A percentile compares a stretch with the other conserved stretches of the same genome.
Conservation (phyloP, 2,888 invertebrate genomes). For the Gerris lacustris region DNA sequence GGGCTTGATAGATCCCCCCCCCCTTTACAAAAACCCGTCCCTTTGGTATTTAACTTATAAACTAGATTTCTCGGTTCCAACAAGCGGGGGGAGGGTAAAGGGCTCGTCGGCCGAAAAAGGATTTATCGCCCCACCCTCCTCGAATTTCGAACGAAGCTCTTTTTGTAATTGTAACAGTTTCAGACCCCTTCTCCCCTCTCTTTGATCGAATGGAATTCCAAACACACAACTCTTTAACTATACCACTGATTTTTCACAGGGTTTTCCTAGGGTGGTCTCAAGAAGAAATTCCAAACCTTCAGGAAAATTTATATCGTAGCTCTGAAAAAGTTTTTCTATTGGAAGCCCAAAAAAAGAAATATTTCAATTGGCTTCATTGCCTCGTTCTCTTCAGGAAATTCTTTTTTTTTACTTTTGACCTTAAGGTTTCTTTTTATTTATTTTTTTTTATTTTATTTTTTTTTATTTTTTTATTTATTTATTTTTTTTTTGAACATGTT, state of each 20-base stretch:
- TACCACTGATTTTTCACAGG: background rate
- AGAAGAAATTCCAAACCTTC: background rate
- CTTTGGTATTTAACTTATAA: background rate
- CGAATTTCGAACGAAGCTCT: background rate
- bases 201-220: background rate
- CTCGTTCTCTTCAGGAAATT: background rate
- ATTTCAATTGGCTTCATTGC: background rate
- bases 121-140: background rate
- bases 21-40: too few relatives aligned
- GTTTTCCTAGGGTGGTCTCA: background rate
- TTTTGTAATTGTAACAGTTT: constrained; percentile 1
- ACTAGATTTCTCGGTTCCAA: background rate
- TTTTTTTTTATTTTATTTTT: background rate
- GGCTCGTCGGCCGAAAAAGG: background rate
- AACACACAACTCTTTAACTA: background rate
- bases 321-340: background rate
- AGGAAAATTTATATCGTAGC: background rate
- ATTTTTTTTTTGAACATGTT: too few relatives aligned
- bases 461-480: background rate
- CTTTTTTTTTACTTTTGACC: background rate
- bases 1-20: background rate
- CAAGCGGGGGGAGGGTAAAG: too few relatives aligned
- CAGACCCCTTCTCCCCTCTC: too few relatives aligned
- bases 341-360: background rate
- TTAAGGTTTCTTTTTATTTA: background rate